Evolutionary conservation across 37 sponge, comb jelly and placozoan species (phyloP).

Genomic region (Petrosia ficiformis): DNA sequence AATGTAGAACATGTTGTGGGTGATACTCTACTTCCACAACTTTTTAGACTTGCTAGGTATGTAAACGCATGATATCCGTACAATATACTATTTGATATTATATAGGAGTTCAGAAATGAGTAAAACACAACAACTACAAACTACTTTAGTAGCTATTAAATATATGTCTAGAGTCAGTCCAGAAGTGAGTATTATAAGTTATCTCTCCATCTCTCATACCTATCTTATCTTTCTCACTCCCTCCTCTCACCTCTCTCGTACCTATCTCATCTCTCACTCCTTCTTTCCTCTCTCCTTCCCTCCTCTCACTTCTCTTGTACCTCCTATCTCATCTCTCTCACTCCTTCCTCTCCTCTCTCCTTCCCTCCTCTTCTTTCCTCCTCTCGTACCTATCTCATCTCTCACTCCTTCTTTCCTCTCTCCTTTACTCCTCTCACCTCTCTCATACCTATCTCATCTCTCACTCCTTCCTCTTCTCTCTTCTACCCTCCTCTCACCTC

Average conservation of each 20-base stretch:
- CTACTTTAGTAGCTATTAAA: conserved; percentile 34
- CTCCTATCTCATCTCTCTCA: no score
- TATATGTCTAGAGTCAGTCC: conserved; percentile 62
- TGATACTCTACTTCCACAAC: conserved; percentile 49
- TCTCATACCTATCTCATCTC: no score
- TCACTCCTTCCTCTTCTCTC: no score
- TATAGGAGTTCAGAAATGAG: neutral
- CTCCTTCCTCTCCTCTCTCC: no score
- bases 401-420: no score
- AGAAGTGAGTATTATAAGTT: conserved; percentile 4
- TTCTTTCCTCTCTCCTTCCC: no score
- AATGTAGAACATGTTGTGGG: conserved; percentile 43
- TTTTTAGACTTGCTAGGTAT: conserved; percentile 46
- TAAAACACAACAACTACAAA: conserved; percentile 5
- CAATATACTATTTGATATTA: neutral
- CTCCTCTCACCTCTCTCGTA: neutral
- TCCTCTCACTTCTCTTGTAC: no score
- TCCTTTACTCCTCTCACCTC: no score
- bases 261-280: neutral
- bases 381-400: no score
- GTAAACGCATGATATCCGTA: neutral
- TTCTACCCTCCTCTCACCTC: no score
- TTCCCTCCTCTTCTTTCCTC: no score
- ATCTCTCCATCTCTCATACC: neutral
- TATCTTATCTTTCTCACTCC: neutral